Conservation (phyloP, 2,113 vertebrate genomes). For the Gadus chalcogrammus region DNA sequence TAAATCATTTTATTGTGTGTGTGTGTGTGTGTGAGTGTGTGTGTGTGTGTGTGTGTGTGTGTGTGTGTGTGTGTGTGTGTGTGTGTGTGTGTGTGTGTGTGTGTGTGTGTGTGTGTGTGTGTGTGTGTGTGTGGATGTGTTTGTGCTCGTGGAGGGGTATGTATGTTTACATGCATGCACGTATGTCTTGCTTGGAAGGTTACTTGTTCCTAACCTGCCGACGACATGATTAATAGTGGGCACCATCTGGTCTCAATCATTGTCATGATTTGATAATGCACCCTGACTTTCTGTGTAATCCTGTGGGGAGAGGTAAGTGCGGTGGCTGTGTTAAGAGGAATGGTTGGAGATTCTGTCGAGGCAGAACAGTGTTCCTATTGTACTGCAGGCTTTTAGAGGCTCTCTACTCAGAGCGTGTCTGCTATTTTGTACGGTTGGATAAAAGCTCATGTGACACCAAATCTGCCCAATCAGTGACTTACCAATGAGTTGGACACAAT, state of each 20-base stretch:
- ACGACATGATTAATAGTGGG: too few relatives aligned
- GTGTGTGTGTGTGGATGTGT: too few relatives aligned
- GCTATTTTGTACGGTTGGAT: constrained; percentile 26
- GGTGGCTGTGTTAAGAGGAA: constrained; percentile 24
- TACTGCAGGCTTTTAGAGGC: constrained; percentile 25
- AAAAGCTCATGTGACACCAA: constrained; percentile 39
- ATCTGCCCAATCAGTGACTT: constrained; percentile 36
- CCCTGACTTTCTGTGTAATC: too few relatives aligned
- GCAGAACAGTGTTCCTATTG: constrained; percentile 29
- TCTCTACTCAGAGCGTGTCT: constrained; percentile 24
- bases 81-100: background rate
- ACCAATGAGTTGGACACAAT: constrained; percentile 18
- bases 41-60: too few relatives aligned
- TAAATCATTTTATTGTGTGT: too few relatives aligned
- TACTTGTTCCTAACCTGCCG: too few relatives aligned
- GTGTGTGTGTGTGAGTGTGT: too few relatives aligned
- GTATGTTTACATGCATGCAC: background rate
- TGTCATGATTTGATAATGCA: too few relatives aligned
- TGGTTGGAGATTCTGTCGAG: constrained; percentile 22
- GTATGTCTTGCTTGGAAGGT: background rate
- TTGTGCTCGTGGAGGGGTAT: constrained; percentile 1
- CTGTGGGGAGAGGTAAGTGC: too few relatives aligned
- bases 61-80: background rate
- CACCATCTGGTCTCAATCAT: too few relatives aligned
- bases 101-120: too few relatives aligned